Percentiles rank a stretch among this genome's conserved stretches.
Evolutionary conservation across 2,888 invertebrate species (phyloP).

Genomic region (Drosophila aldrichi): DNA sequence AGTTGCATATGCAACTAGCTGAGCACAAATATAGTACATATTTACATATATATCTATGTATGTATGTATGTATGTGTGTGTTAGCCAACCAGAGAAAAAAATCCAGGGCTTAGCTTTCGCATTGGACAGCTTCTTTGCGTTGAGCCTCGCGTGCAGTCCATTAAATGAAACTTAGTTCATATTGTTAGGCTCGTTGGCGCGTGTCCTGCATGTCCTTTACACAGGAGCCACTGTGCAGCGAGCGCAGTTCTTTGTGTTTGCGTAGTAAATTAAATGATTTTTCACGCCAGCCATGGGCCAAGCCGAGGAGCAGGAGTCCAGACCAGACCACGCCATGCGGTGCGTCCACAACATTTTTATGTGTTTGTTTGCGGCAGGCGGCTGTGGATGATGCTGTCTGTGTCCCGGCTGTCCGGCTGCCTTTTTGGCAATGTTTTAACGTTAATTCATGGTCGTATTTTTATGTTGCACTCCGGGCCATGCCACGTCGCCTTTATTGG

Average conservation of each 20-base stretch:
- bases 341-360: conserved; percentile 74
- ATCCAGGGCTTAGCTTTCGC: conserved; percentile 47
- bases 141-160: conserved; percentile 65
- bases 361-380: conserved; percentile 71
- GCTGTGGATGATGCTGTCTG: conserved; percentile 7
- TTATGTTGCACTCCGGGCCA: conserved; percentile 73
- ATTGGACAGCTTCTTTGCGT: conserved; percentile 6
- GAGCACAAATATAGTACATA: conserved; percentile 5
- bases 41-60: conserved; percentile 7
- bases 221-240: background rate
- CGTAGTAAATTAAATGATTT: conserved; percentile 79
- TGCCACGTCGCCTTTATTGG: conserved; percentile 62
- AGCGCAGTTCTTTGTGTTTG: conserved; percentile 48
- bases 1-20: too few species aligned
- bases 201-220: conserved; percentile 22
- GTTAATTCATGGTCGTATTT: conserved; percentile 82
- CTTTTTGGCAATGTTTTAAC: conserved; percentile 80
- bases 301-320: background rate
- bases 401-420: conserved; percentile 24
- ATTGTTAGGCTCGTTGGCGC: conserved; percentile 58
- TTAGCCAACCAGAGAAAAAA: conserved; percentile 43
- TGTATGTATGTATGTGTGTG: conserved; percentile 10
- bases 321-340: conserved; percentile 50
- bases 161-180: conserved; percentile 80
- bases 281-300: conserved; percentile 64